These are phyloP conservation scores for Homarus gammarus DNA, from an alignment of 2,888 invertebrate species.

Conservation along the genomic window DNA sequence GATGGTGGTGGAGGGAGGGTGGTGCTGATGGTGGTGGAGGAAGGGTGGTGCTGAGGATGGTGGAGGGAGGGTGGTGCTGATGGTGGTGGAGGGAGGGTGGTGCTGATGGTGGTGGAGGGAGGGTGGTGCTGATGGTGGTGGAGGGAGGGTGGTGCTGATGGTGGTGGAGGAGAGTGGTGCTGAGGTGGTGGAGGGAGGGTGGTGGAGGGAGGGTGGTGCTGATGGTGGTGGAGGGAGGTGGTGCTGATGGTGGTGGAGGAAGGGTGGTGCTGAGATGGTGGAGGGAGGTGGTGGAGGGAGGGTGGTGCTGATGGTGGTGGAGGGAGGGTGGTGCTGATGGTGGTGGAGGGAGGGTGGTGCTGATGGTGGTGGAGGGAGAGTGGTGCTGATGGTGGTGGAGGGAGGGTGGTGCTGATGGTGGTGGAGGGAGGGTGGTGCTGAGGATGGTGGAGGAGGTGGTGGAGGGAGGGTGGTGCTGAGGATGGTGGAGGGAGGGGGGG, in stretches of 20 bases:
- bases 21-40: background rate
- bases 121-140: too few species aligned
- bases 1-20: background rate
- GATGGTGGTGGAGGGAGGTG: background rate
- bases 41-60: background rate
- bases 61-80: too few species aligned
- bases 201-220: background rate
- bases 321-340: too few species aligned
- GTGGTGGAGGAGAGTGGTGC: too few species aligned
- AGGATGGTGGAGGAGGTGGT: background rate
- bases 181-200: too few species aligned
- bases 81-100: background rate
- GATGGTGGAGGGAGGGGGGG: background rate
- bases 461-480: background rate
- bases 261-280: background rate
- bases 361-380: too few species aligned
- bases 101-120: too few species aligned
- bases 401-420: too few species aligned
- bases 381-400: too few species aligned
- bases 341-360: background rate
- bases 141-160: too few species aligned
- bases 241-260: background rate
- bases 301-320: background rate
- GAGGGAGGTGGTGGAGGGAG: background rate
- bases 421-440: too few species aligned